Evolutionary conservation across 2,888 invertebrate species (phyloP).

Genomic region (Tetropium fuscum): DNA sequence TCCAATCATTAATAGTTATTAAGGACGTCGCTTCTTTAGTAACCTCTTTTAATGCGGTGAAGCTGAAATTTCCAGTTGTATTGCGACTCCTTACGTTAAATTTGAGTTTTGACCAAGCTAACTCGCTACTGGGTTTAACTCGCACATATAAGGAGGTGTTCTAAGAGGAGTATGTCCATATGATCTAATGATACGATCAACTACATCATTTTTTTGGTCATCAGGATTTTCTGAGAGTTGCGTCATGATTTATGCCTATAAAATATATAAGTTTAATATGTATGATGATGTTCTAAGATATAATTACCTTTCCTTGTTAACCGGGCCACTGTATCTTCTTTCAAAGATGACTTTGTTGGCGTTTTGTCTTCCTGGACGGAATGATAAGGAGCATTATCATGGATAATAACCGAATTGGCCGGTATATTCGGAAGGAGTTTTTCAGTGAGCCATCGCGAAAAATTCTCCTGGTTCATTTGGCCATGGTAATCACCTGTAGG

Average conservation of each 20-base stretch:
- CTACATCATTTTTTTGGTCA: background rate
- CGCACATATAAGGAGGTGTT: background rate
- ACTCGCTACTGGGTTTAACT: background rate
- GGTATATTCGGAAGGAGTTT: too few species aligned
- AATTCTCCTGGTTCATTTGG: too few species aligned
- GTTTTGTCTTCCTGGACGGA: too few species aligned
- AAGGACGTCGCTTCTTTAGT: background rate
- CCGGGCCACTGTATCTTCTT: too few species aligned
- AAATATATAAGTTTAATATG: too few species aligned
- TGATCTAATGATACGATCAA: background rate
- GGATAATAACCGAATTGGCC: too few species aligned
- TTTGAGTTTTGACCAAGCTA: background rate
- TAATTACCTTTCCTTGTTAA: too few species aligned
- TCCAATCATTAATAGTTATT: background rate
- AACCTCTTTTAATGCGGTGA: background rate
- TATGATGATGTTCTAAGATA: too few species aligned
- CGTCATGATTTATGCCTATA: background rate
- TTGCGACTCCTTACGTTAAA: background rate
- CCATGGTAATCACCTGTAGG: too few species aligned
- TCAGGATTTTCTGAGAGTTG: background rate
- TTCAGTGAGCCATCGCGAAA: too few species aligned
- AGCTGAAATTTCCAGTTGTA: background rate
- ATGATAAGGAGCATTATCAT: too few species aligned
- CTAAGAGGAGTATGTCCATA: background rate
- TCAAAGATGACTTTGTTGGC: too few species aligned